Conservation (phyloP, 1,140 invertebrate genomes). For the Telenomus remus region DNA sequence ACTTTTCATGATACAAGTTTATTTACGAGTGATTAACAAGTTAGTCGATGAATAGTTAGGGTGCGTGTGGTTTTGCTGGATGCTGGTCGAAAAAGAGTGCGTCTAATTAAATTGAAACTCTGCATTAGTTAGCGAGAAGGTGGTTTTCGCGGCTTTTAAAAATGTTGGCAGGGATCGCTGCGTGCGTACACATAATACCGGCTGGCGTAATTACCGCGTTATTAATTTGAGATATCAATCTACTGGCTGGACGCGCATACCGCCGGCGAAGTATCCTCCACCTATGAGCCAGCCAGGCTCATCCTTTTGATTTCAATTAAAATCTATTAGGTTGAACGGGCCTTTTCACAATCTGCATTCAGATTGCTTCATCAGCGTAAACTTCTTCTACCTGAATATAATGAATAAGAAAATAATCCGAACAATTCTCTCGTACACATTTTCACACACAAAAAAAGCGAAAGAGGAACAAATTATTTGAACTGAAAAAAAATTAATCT, state of each 20-base stretch:
- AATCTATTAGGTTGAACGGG: slow-evolving; percentile 62
- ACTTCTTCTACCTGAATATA: slow-evolving; percentile 12
- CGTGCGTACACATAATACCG: slow-evolving; percentile 36
- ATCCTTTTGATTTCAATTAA: slow-evolving; percentile 61
- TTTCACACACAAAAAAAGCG: no score
- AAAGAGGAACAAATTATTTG: no score
- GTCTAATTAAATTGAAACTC: no score
- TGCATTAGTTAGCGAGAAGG: slow-evolving; percentile 12
- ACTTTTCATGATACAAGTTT: no score
- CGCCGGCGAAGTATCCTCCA: slow-evolving; percentile 47
- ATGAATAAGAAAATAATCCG: no score
- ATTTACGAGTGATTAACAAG: no score
- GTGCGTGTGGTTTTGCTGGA: no score
- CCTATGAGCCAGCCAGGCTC: slow-evolving; percentile 14
- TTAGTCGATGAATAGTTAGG: no score
- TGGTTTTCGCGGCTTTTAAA: slow-evolving; percentile 13
- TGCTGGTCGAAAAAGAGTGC: no score
- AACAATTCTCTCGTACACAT: no score
- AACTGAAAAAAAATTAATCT: no score
- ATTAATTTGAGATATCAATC: slow-evolving; percentile 64
- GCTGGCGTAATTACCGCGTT: slow-evolving; percentile 58
- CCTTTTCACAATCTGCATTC: slow-evolving; percentile 57
- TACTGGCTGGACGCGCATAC: slow-evolving; percentile 48
- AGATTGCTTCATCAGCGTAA: slow-evolving; percentile 55
- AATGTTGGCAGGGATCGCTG: slow-evolving; percentile 21